phyloP scores from a whole-genome alignment of 2,888 invertebrate genomes.

The Acholoe squamosa region DNA sequence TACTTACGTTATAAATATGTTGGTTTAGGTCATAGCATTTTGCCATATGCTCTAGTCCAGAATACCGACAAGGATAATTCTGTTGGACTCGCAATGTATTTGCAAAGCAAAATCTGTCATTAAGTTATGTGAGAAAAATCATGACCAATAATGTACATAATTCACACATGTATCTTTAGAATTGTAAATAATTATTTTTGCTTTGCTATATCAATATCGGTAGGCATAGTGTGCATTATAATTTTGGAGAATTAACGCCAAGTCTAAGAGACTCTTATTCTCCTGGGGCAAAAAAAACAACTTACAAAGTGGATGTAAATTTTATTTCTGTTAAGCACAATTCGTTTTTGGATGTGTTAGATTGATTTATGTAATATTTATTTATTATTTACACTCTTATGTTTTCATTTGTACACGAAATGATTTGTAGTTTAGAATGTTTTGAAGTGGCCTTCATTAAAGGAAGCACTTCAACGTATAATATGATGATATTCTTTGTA shows the following conservation, averaged over 20 bases:
- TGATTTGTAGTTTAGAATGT: background rate
- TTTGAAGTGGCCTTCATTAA: too few species aligned
- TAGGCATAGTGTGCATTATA: background rate
- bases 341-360: conserved; percentile 36
- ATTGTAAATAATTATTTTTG: background rate
- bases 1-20: background rate
- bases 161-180: background rate
- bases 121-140: background rate
- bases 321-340: background rate
- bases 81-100: background rate
- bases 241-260: background rate
- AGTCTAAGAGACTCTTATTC: background rate
- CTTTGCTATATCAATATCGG: too few species aligned
- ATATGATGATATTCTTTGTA: too few species aligned
- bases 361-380: conserved; percentile 4
- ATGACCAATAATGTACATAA: conserved; percentile 17
- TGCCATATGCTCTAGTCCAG: conserved; percentile 51
- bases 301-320: conserved; percentile 26
- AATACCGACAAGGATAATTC: background rate
- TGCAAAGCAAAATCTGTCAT: background rate
- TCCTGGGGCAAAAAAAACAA: background rate
- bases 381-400: conserved; percentile 30
- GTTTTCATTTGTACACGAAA: background rate
- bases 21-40: background rate
- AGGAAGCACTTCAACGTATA: too few species aligned